A percentile compares a stretch with the other conserved stretches of the same genome.
phyloP scores from a whole-genome alignment of 2,888 invertebrate species.

The Heliconius charithonia region DNA sequence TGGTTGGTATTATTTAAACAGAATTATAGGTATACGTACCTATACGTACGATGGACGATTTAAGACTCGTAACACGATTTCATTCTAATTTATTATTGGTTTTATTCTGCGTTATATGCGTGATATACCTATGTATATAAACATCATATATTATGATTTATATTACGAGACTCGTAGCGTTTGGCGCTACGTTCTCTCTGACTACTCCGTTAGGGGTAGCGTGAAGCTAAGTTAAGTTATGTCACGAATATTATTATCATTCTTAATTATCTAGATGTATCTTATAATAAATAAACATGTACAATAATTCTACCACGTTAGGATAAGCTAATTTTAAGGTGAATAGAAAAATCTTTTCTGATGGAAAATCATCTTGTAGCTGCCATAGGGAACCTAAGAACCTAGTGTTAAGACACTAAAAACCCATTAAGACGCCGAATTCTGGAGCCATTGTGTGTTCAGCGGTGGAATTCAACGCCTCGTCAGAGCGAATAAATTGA shows the following conservation, averaged over 20 bases:
- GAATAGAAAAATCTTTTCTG: too few species aligned
- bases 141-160: not conserved
- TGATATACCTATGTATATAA: not conserved
- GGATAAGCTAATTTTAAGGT: too few species aligned
- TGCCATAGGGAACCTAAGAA: too few species aligned
- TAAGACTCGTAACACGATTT: not conserved
- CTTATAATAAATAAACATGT: not conserved
- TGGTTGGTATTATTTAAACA: conserved; percentile 47
- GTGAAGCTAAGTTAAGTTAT: too few species aligned
- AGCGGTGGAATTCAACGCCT: too few species aligned
- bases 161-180: not conserved
- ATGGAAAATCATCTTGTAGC: too few species aligned
- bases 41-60: not conserved
- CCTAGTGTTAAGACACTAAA: too few species aligned
- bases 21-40: conserved; percentile 34
- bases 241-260: not conserved
- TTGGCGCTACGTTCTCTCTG: too few species aligned
- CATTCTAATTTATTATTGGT: not conserved
- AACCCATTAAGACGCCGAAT: too few species aligned
- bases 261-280: not conserved
- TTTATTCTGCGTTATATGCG: not conserved
- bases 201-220: too few species aligned
- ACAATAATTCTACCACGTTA: not conserved
- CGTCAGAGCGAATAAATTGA: too few species aligned
- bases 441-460: too few species aligned